Base-by-base conservation (phyloP, 1,140 invertebrate species). In the Listronotus bonariensis region DNA sequence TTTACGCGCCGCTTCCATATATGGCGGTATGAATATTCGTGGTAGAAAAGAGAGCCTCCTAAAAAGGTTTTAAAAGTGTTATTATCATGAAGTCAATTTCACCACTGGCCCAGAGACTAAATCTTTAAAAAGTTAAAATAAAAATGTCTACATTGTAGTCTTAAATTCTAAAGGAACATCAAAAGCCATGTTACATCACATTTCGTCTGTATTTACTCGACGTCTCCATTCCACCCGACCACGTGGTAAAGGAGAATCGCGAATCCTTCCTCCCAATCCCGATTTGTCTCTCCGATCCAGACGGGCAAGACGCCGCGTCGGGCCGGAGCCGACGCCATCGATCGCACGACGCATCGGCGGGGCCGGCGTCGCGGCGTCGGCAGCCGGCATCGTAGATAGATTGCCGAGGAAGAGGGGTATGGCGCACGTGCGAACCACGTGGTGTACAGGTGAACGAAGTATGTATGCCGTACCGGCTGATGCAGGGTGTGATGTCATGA, bases 281-380 rank as follows among this genome's bases (percentile, higher is more conserved):
- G 14, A 17, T 56, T n/a, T 12, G 17, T 38, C 26, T 15, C 17
- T 31, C 40, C 40, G 17, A 20, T 8, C 46, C 62, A 56, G 62
- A 63, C 61, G 51, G 43, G 32, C 34, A 46, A 63, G 61, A 65
- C 62, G 62, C 62, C 62, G 62, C 62, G 68, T 71, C 71, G 67
- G 63, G 69, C 62, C 66, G 72, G 72, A 70, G 70, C 72, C 68
- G 65, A 52, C 64, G 62, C 61, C 69, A 72, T 72, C 71, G 72
- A 71, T 73, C 70, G 31, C 11, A 5, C 3, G 46, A 49, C 36
- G 46, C 46, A 49, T 49, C 46, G 46, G 17, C 15, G 46, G 20
- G 38, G 53, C 42, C 14, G 61, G 62, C 62, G 62, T 63, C 61
- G 51, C 51, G 61, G 61, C 61, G 61, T 56, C 62, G 62, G 62